Conservation (phyloP, 2,113 vertebrate species). For the Larimichthys polyactis region DNA sequence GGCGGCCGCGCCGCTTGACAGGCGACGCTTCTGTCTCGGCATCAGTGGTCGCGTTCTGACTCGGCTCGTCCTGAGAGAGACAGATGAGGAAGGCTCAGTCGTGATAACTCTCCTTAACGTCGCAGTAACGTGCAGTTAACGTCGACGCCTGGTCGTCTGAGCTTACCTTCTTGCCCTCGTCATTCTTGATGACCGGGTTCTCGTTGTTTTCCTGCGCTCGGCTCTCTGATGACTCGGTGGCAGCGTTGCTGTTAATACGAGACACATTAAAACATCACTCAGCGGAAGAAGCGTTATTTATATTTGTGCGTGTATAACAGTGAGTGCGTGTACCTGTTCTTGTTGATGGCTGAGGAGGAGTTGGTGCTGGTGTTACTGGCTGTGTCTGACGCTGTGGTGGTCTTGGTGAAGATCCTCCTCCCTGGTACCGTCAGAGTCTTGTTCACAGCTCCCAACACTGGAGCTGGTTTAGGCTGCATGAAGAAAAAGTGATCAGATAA, state of each 20-base stretch:
- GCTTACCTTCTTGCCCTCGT: constrained; percentile 89
- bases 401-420: constrained; percentile 91
- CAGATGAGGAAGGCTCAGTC: not conserved
- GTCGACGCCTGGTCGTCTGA: constrained; percentile 11
- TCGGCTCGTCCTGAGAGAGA: constrained; percentile 65
- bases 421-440: constrained; percentile 95
- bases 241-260: constrained; percentile 83
- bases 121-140: not conserved
- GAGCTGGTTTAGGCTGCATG: constrained; percentile 91
- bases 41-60: constrained; percentile 63
- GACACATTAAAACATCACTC: not conserved
- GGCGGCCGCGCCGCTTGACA: constrained; percentile 77
- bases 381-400: constrained; percentile 85
- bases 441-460: constrained; percentile 94
- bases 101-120: not conserved
- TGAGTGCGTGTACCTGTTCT: constrained; percentile 86
- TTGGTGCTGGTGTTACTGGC: constrained; percentile 90
- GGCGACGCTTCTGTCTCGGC: constrained; percentile 81
- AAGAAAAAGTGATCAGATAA: not conserved
- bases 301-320: not conserved
- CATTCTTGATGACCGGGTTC: constrained; percentile 92
- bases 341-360: constrained; percentile 87
- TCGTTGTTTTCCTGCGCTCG: constrained; percentile 96
- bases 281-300: not conserved
- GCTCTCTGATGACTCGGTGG: constrained; percentile 89